phyloP scores from a whole-genome alignment of 30 jellyfish, hydroid and myxozoan genomes.

The Turritopsis dohrnii region DNA sequence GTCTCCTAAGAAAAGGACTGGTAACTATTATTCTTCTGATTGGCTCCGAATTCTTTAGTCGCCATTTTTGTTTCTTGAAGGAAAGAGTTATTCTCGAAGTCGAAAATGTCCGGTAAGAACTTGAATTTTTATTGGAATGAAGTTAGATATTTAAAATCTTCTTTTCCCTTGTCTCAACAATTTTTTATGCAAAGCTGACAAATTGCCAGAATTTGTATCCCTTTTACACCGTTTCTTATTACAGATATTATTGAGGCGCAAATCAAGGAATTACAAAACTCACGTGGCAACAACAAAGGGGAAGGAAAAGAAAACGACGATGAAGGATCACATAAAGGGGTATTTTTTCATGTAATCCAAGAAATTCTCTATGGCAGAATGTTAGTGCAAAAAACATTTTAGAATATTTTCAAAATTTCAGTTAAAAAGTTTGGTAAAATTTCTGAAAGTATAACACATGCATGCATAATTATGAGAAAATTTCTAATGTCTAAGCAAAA shows the following conservation, averaged over 20 bases:
- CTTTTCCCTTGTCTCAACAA: background rate
- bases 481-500: no score
- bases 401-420: no score
- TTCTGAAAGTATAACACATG: no score
- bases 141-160: background rate
- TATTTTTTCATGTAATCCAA: no score
- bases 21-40: background rate
- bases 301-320: conserved; percentile 20
- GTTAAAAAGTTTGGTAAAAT: background rate
- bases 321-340: conserved; percentile 11
- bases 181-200: background rate
- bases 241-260: conserved; percentile 25
- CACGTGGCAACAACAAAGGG: conserved; percentile 12
- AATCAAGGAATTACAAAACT: conserved; percentile 38
- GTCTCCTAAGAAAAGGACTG: background rate
- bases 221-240: no score
- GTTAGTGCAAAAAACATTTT: no score
- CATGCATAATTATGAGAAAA: no score
- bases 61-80: background rate
- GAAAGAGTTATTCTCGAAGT: background rate
- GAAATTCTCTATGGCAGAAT: no score
- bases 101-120: background rate
- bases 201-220: background rate
- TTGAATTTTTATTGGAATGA: background rate
- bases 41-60: background rate